Conservation (phyloP, 2,113 vertebrate species). For the Zapornia atra region DNA sequence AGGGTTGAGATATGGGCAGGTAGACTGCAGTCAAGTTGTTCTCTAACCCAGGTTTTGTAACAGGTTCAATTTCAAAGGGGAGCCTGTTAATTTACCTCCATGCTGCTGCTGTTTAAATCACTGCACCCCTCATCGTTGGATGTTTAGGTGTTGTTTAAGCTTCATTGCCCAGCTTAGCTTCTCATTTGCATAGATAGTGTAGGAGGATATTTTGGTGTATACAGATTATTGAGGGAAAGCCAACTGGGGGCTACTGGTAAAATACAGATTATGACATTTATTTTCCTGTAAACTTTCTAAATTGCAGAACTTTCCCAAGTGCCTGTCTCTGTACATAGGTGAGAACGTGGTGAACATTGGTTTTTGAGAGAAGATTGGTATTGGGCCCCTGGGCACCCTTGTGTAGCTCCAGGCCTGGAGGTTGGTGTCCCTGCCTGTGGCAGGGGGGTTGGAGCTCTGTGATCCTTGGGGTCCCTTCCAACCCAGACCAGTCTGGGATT, state of each 20-base stretch:
- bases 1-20: conserved; percentile 21
- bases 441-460: too few relatives aligned
- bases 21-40: conserved; percentile 14
- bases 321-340: background rate
- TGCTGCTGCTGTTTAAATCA: conserved; percentile 29
- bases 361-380: background rate
- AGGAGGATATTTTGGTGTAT: background rate
- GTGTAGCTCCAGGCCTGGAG: too few relatives aligned
- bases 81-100: background rate
- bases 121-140: background rate
- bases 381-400: too few relatives aligned
- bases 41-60: background rate
- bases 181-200: background rate
- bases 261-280: background rate
- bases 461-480: too few relatives aligned
- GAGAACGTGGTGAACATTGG: background rate
- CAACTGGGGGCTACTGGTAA: background rate
- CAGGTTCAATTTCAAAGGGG: conserved; percentile 23
- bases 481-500: too few relatives aligned
- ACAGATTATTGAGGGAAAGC: background rate
- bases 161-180: background rate
- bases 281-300: background rate
- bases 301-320: background rate
- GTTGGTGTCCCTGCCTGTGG: too few relatives aligned
- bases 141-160: conserved; percentile 25